These are phyloP conservation scores for Latheticus oryzae DNA, from an alignment of 2,888 invertebrate species.

Conservation along the genomic window DNA sequence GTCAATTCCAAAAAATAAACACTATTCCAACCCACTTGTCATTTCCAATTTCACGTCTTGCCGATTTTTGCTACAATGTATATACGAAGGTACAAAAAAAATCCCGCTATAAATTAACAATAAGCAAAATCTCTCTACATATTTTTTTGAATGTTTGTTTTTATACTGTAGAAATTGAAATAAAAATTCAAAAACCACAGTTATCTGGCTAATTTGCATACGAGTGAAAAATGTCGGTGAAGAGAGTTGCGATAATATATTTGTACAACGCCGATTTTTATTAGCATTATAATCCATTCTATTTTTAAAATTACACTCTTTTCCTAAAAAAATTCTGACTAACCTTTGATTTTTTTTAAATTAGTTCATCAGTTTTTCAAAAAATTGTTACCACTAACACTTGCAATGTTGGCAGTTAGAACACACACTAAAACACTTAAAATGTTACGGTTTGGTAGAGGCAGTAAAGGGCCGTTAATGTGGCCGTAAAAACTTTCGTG, in stretches of 20 bases:
- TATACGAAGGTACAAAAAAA: too few species aligned
- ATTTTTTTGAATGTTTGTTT: background rate
- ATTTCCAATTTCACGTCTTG: too few species aligned
- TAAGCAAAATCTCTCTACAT: background rate
- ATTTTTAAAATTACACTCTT: slow-evolving; percentile 3
- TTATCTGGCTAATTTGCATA: slow-evolving; percentile 15
- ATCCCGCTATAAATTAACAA: too few species aligned
- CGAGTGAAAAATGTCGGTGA: slow-evolving; percentile 12
- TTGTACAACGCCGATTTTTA: slow-evolving; percentile 6
- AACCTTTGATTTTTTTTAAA: too few species aligned
- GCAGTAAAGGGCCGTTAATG: slow-evolving; percentile 24
- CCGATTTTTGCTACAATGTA: too few species aligned
- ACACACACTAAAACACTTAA: slow-evolving; percentile 6
- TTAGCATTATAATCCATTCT: slow-evolving; percentile 8
- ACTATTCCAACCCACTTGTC: too few species aligned
- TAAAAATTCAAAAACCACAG: slow-evolving; percentile 11
- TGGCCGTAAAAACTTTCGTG: slow-evolving; percentile 17
- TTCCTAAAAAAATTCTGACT: too few species aligned
- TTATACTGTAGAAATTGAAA: background rate
- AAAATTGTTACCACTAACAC: slow-evolving; percentile 3
- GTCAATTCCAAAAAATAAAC: too few species aligned
- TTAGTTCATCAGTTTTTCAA: slow-evolving; percentile 1
- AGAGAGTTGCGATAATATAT: slow-evolving; percentile 21
- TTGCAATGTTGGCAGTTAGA: slow-evolving; percentile 3
- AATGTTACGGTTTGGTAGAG: slow-evolving; percentile 1